Conservation (phyloP, 2,113 vertebrate species). For the Melanotaenia duboulayi region DNA sequence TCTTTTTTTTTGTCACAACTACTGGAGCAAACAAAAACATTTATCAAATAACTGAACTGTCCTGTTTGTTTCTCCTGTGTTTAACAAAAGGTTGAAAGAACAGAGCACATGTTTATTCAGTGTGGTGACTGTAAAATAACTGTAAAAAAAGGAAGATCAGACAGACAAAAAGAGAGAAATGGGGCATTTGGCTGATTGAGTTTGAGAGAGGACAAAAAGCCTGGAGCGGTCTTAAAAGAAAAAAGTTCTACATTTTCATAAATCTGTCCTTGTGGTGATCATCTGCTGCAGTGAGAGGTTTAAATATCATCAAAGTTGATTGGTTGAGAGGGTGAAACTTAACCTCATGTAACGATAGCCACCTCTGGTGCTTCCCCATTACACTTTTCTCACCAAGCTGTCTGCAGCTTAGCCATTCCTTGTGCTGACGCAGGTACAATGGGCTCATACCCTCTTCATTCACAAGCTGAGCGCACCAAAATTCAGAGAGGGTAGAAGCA, state of each 20-base stretch:
- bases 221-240: conserved; percentile 49
- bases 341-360: conserved; percentile 8
- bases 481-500: conserved; percentile 58
- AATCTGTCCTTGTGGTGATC: conserved; percentile 59
- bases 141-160: conserved; percentile 8
- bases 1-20: conserved; percentile 32
- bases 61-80: conserved; percentile 32
- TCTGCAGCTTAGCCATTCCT: conserved; percentile 48
- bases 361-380: conserved; percentile 62
- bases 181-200: conserved; percentile 52
- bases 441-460: conserved; percentile 62
- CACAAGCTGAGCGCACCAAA: conserved; percentile 63
- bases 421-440: conserved; percentile 69
- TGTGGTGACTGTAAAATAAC: conserved; percentile 6
- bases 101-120: conserved; percentile 38
- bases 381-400: conserved; percentile 46
- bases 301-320: conserved; percentile 57
- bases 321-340: conserved; percentile 49
- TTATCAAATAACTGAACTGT: conserved; percentile 47
- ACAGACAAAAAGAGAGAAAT: conserved; percentile 42
- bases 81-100: conserved; percentile 16
- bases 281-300: conserved; percentile 33
- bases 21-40: conserved; percentile 37
- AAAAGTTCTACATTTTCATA: conserved; percentile 61
- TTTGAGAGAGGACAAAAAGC: conserved; percentile 61